Conservation (phyloP, 2,113 vertebrate genomes). For the Raja brachyura region DNA sequence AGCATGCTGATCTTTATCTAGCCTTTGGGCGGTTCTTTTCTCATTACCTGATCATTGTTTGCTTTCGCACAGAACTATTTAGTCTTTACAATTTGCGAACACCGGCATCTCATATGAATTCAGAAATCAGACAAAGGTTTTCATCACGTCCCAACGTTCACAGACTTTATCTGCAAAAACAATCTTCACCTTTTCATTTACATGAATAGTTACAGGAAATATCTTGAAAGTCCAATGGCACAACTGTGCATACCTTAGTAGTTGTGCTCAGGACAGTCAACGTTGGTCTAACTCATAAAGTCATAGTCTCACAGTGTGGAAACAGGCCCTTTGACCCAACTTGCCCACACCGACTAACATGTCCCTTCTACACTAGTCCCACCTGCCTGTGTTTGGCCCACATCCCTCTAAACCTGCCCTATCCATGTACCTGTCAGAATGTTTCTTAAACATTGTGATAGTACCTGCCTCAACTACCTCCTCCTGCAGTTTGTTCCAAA, state of each 20-base stretch:
- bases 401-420: too few species aligned
- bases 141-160: constrained; percentile 5
- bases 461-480: too few species aligned
- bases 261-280: not conserved
- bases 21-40: not conserved
- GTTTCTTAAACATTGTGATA: too few species aligned
- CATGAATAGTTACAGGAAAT: not conserved
- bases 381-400: too few species aligned
- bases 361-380: too few species aligned
- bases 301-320: too few species aligned
- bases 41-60: constrained; percentile 8
- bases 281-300: not conserved
- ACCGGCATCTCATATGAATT: not conserved
- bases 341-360: too few species aligned
- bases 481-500: too few species aligned
- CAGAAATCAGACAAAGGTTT: constrained; percentile 17
- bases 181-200: not conserved
- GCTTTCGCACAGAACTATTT: not conserved
- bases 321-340: too few species aligned
- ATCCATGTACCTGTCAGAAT: too few species aligned
- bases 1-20: not conserved
- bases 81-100: constrained; percentile 24
- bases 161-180: not conserved
- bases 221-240: not conserved
- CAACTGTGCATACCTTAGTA: not conserved